phyloP scores from a whole-genome alignment of 2,888 invertebrate species.

The Lycophotia porphyrea region DNA sequence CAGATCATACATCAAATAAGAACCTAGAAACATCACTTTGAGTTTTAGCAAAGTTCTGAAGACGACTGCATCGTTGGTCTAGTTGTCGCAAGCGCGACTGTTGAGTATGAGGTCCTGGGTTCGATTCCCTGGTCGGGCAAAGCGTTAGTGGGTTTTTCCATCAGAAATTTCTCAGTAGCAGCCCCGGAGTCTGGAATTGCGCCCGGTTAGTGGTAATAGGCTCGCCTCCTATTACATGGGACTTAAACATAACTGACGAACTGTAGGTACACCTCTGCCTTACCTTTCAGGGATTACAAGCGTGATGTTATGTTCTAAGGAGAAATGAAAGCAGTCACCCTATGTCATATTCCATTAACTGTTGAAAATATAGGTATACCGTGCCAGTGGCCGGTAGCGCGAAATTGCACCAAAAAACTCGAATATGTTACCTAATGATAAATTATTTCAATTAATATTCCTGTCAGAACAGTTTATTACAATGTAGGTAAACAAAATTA shows the following conservation, averaged over 20 bases:
- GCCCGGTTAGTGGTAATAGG: too few species aligned
- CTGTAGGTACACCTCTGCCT: too few species aligned
- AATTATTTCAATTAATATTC: conserved; percentile 37
- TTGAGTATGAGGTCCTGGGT: too few species aligned
- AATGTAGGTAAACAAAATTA: conserved; percentile 19
- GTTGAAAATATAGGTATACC: not conserved
- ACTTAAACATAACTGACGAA: too few species aligned
- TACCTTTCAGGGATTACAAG: too few species aligned
- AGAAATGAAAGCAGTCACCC: not conserved
- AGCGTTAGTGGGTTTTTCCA: too few species aligned
- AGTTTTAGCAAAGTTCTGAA: not conserved
- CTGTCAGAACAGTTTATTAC: conserved; percentile 13
- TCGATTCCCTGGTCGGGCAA: too few species aligned
- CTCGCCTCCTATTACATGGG: too few species aligned
- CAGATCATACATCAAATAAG: not conserved
- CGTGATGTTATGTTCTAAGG: not conserved
- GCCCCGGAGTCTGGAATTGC: too few species aligned
- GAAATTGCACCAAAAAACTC: conserved; percentile 2
- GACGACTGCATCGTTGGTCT: not conserved
- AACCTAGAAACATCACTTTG: not conserved
- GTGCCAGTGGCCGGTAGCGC: not conserved
- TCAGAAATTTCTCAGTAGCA: too few species aligned
- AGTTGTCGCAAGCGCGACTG: too few species aligned
- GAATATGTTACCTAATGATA: conserved; percentile 8
- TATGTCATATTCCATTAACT: not conserved